phyloP scores from a whole-genome alignment of 2,797 vertebrate species.

The Passerculus sandwichensis region DNA sequence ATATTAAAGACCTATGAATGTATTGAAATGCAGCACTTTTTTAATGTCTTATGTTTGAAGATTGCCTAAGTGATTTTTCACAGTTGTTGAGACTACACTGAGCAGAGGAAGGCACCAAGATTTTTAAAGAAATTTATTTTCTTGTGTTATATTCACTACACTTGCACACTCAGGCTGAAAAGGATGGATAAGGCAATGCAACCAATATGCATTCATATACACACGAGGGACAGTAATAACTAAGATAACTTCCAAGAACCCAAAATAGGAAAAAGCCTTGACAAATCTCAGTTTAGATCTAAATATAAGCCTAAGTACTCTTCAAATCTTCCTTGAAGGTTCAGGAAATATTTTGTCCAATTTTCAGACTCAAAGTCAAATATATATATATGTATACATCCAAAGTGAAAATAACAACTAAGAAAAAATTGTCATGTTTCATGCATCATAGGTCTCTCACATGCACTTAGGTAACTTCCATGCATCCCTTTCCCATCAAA shows the following conservation, averaged over 20 bases:
- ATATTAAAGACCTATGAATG: not conserved
- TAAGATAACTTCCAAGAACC: not conserved
- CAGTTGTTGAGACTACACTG: not conserved
- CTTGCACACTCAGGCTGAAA: not conserved
- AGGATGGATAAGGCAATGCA: not conserved
- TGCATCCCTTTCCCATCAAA: not conserved
- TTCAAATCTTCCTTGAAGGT: not conserved
- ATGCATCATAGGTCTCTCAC: not conserved
- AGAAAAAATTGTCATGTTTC: not conserved
- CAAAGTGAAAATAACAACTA: not conserved
- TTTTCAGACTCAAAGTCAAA: not conserved
- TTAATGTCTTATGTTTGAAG: not conserved
- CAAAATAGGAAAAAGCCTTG: not conserved
- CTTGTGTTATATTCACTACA: not conserved
- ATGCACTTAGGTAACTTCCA: not conserved
- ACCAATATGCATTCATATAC: not conserved
- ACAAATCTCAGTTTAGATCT: not conserved
- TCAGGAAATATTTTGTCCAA: not conserved
- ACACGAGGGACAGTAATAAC: not conserved
- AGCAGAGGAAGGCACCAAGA: not conserved
- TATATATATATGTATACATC: not conserved
- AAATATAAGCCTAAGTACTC: not conserved
- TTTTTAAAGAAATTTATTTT: not conserved
- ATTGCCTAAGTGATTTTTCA: not conserved
- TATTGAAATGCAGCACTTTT: not conserved